Base-by-base conservation (phyloP, 2,113 vertebrate genomes). In the Plecotus auritus region DNA sequence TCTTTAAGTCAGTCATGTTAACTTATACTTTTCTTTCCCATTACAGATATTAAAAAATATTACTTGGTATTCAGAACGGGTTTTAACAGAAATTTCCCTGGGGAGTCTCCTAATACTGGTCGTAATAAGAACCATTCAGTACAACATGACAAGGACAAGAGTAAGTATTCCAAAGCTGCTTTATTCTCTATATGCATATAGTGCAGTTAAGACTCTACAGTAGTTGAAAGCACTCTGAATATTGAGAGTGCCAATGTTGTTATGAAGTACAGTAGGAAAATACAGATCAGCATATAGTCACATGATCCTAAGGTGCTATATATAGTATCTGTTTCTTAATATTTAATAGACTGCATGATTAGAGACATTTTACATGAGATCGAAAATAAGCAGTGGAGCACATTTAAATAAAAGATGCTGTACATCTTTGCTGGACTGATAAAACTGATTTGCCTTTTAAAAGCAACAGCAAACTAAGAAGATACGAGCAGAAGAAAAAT, bases 71-170 rank as follows among this genome's bases (percentile, higher is more conserved):
- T 99, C 99, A 22, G 99, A 99, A 96, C 99, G 99, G 28, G 98
- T 99, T 42, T 92, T 99, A 96, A 99, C 99, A 16, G 99, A 99
- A 97, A 99, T 99, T 98, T 99, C 99, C 7, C 98, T 99, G 74
- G 99, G 99, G 59, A 99, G 99, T 97, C 98, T 99, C 92, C 98
- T 99, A 95, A 99, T 99, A 95, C 97, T 99, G 59, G 99, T 99
- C 0, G 99, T 99, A 93, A 99, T 99, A 97, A 99, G 99, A 98
- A 99, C 99, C 96, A 99, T 99, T 97, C 99, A 99, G 94, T 99
- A 99, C 98, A 99, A 99, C 98, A 99, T 99, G 99, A 99, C 99
- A 10, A 98, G 99, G 81, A 99, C 99, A n/a, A 98, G 99, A 98
- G 99, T 99, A 97, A 98, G 99, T 95, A n/a, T 51, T 92, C 0